Percentiles rank a stretch among this genome's conserved stretches.
Conservation (phyloP, 2,797 vertebrate genomes). For the Poecile montanus region DNA sequence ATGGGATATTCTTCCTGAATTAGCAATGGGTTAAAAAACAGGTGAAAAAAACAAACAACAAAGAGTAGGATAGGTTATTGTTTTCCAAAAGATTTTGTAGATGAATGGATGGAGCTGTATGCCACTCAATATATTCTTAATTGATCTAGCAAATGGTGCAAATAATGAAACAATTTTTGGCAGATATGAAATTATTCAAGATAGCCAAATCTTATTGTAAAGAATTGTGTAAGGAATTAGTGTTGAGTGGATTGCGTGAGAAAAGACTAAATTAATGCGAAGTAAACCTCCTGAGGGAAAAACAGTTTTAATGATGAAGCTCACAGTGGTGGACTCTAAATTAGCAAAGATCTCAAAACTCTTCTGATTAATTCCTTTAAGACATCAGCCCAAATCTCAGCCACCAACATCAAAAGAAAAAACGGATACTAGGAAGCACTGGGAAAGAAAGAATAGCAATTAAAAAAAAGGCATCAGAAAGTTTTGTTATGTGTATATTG, state of each 20-base stretch:
- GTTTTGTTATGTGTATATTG: background rate
- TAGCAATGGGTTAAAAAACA: background rate
- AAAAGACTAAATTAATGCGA: constrained; percentile 14
- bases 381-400: background rate
- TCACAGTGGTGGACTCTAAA: constrained; percentile 17
- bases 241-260: background rate
- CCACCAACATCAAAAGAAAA: background rate
- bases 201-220: background rate
- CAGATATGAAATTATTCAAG: background rate
- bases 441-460: background rate
- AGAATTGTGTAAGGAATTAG: background rate
- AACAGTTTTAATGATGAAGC: background rate
- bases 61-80: background rate
- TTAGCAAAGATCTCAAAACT: background rate
- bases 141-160: background rate
- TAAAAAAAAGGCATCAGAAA: background rate
- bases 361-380: constrained; percentile 26
- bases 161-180: background rate
- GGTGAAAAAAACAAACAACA: too few species aligned
- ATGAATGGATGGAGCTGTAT: background rate
- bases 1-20: background rate
- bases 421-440: background rate
- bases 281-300: background rate
- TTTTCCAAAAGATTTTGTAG: background rate
- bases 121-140: background rate